Evolutionary conservation across 2,888 invertebrate species (phyloP).

Genomic region (Clusia tigrina): DNA sequence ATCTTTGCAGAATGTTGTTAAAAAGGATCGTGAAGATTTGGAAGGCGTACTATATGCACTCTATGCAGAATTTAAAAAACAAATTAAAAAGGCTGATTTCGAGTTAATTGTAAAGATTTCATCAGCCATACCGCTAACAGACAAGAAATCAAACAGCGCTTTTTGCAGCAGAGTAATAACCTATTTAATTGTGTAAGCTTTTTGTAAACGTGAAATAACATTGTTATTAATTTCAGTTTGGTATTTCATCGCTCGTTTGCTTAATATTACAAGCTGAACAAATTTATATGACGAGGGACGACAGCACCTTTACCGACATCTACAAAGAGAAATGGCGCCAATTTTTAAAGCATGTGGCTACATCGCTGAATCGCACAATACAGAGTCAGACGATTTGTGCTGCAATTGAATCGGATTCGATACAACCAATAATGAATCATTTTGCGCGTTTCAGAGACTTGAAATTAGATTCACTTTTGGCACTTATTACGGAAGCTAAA

Average conservation of each 20-base stretch:
- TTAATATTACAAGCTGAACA: slow-evolving; percentile 60
- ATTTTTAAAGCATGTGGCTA: slow-evolving; percentile 59
- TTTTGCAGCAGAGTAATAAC: slow-evolving; percentile 62
- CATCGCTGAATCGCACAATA: slow-evolving; percentile 59
- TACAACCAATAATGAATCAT: slow-evolving; percentile 62
- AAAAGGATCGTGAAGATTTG: slow-evolving; percentile 62
- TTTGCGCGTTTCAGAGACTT: slow-evolving; percentile 63
- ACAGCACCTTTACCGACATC: slow-evolving; percentile 45
- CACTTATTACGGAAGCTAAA: slow-evolving; percentile 62
- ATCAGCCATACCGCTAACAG: slow-evolving; percentile 54
- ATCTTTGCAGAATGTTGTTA: slow-evolving; percentile 59
- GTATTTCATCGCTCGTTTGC: slow-evolving; percentile 61
- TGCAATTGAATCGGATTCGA: slow-evolving; percentile 62
- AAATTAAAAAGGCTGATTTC: slow-evolving; percentile 58
- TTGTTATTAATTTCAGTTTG: slow-evolving; percentile 53
- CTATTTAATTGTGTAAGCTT: too few relatives aligned
- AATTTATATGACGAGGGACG: slow-evolving; percentile 51
- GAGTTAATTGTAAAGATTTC: slow-evolving; percentile 57
- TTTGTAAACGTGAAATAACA: too few relatives aligned
- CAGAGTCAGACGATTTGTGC: slow-evolving; percentile 63
- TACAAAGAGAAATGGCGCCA: slow-evolving; percentile 57
- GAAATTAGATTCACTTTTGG: slow-evolving; percentile 60
- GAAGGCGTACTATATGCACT: slow-evolving; percentile 59
- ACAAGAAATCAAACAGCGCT: slow-evolving; percentile 59
- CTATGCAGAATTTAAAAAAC: slow-evolving; percentile 62